Evolutionary conservation across 2,888 invertebrate species (phyloP).

Genomic region (Spilarctia lutea): DNA sequence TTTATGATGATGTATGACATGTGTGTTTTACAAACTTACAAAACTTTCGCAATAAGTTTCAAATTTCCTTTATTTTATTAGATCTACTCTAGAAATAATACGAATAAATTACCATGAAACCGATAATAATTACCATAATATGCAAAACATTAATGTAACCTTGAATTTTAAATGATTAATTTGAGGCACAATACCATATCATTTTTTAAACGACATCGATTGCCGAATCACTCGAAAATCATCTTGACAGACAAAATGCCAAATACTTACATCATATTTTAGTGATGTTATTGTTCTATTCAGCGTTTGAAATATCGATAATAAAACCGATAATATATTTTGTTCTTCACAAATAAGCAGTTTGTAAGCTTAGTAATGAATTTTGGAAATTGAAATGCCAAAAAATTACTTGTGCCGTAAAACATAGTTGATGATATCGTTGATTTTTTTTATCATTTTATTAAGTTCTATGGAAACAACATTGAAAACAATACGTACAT

Average conservation of each 20-base stretch:
- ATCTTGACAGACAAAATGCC: background rate
- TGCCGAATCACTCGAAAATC: conserved; percentile 9
- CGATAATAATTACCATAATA: background rate
- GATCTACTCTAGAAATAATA: background rate
- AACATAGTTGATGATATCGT: too few species aligned
- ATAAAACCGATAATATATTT: background rate
- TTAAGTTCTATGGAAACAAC: background rate
- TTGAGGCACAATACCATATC: background rate
- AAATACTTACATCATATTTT: conserved; percentile 4
- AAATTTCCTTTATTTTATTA: background rate
- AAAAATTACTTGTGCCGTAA: too few species aligned
- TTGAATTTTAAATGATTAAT: background rate
- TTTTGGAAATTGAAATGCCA: too few species aligned
- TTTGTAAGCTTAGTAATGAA: too few species aligned
- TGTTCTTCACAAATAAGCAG: too few species aligned
- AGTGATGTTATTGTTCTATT: background rate
- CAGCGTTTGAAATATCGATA: background rate
- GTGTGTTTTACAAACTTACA: too few species aligned
- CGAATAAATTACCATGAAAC: background rate
- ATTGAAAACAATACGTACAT: background rate
- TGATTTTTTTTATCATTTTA: too few species aligned
- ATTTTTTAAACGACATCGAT: background rate
- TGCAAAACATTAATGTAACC: background rate
- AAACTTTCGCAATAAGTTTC: too few species aligned
- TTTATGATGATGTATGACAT: too few species aligned